A percentile compares a stretch with the other conserved stretches of the same genome.
Conservation (phyloP, 1,140 invertebrate genomes). For the Magallana ariakensis region DNA sequence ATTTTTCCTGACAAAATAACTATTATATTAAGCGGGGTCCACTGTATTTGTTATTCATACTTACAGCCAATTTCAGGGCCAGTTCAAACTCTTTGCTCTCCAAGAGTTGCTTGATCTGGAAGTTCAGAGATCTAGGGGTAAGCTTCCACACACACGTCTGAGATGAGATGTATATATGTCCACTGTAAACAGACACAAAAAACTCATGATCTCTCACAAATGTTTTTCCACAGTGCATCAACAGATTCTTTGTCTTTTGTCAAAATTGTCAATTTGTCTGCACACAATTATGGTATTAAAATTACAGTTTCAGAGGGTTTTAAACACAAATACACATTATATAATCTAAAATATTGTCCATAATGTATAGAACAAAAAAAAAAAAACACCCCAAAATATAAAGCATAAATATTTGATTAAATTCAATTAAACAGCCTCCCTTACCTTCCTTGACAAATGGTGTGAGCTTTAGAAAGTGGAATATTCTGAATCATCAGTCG, state of each 20-base stretch:
- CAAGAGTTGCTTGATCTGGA: conserved; percentile 90
- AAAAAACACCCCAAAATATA: not conserved
- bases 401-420: not conserved
- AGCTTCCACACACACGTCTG: conserved; percentile 93
- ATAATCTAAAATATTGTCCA: no score
- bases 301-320: no score
- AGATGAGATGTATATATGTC: conserved; percentile 92
- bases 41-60: conserved; percentile 73
- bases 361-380: no score
- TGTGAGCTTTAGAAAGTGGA: conserved; percentile 84
- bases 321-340: no score
- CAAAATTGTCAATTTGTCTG: not conserved
- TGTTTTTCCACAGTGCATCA: no score
- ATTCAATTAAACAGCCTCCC: not conserved
- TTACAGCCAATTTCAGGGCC: conserved; percentile 94
- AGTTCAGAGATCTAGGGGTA: conserved; percentile 87
- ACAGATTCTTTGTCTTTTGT: not conserved
- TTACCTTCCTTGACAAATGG: conserved; percentile 76
- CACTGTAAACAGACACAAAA: conserved; percentile 83
- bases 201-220: not conserved
- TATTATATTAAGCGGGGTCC: no score
- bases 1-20: no score
- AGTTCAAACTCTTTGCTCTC: conserved; percentile 95
- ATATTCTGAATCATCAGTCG: conserved; percentile 88
- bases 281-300: no score